Evolutionary conservation across 2,888 invertebrate genomes (phyloP).

Genomic region (Drosophila mulleri): DNA sequence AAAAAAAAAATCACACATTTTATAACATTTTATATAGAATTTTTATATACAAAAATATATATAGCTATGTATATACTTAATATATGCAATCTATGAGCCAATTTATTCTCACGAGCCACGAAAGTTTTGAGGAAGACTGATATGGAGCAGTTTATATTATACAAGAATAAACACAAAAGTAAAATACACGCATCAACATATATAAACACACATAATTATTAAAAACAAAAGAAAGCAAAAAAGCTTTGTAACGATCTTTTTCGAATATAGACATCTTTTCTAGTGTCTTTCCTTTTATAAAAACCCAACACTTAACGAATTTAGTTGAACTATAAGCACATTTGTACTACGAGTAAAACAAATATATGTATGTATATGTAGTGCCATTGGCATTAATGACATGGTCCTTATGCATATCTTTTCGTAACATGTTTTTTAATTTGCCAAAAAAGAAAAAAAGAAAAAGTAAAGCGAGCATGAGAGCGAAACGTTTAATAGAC

Average conservation of each 20-base stretch:
- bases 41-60: constrained; percentile 60
- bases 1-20: constrained; percentile 46
- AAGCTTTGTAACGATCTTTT: constrained; percentile 72
- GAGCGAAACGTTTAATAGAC: constrained; percentile 40
- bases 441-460: constrained; percentile 49
- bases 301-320: constrained; percentile 65
- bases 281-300: constrained; percentile 64
- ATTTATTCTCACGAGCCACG: constrained; percentile 75
- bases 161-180: constrained; percentile 6
- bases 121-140: constrained; percentile 69
- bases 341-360: constrained; percentile 51
- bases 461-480: constrained; percentile 37
- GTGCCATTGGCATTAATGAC: constrained; percentile 68
- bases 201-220: constrained; percentile 36
- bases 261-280: constrained; percentile 46
- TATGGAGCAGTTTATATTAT: constrained; percentile 67
- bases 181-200: constrained; percentile 54
- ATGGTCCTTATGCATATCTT: constrained; percentile 74
- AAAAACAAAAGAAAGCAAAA: constrained; percentile 11
- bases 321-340: constrained; percentile 77
- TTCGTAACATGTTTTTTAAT: constrained; percentile 60
- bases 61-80: constrained; percentile 34
- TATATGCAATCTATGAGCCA: constrained; percentile 69
- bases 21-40: constrained; percentile 71
- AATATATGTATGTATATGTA: constrained; percentile 43